Evolutionary conservation across 2,113 vertebrate species (phyloP).

Genomic region (Euleptes europaea): DNA sequence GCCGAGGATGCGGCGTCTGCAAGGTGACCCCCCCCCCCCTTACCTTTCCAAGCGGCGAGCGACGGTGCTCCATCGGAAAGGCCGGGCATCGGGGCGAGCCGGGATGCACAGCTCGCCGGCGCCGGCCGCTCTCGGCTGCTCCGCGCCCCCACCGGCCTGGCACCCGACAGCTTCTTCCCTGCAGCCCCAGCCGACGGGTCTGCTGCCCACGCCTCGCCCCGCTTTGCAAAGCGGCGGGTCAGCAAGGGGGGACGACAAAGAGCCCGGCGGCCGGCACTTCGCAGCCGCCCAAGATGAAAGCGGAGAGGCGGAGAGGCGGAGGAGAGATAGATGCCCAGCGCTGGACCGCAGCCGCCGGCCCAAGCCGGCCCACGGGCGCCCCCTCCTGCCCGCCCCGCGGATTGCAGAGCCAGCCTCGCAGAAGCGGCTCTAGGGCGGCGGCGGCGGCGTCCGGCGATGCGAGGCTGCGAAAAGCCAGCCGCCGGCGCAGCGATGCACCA

Average conservation of each 20-base stretch:
- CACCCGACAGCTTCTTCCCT: too few relatives aligned
- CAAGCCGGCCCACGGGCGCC: background rate
- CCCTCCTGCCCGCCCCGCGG: background rate
- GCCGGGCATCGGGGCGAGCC: background rate
- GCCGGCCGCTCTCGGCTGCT: background rate
- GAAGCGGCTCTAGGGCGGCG: background rate
- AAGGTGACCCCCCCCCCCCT: background rate
- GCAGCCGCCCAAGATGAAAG: background rate
- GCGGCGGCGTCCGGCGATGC: background rate
- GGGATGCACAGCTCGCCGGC: background rate
- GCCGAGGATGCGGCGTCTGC: background rate
- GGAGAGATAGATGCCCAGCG: background rate
- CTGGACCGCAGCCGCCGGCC: background rate
- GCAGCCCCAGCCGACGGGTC: background rate
- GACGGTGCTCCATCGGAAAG: background rate
- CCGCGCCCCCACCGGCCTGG: too few relatives aligned
- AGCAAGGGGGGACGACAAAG: too few relatives aligned
- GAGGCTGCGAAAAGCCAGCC: background rate
- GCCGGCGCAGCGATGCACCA: too few relatives aligned
- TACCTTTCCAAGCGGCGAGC: background rate
- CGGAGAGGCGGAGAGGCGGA: background rate
- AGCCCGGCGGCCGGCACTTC: background rate
- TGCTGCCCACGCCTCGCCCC: background rate
- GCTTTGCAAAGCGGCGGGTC: background rate
- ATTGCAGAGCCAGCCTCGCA: background rate